phyloP scores from a whole-genome alignment of 2,797 vertebrate species.

The Hydrolagus colliei region DNA sequence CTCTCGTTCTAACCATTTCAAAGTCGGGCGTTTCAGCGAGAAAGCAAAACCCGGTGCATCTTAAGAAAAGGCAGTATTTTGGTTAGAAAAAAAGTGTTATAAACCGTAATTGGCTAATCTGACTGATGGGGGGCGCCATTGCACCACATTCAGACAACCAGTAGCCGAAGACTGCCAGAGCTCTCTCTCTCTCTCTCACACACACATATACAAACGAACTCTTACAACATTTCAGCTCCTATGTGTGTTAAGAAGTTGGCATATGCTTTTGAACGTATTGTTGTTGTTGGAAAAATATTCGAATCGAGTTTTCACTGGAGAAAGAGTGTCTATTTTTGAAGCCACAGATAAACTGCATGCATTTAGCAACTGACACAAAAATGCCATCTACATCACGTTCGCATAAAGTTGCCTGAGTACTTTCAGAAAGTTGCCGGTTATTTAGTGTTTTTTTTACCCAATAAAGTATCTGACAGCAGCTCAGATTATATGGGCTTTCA shows the following conservation, averaged over 20 bases:
- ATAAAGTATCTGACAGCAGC: neutral
- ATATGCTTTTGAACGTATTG: neutral
- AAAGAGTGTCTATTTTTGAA: neutral
- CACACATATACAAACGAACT: constrained; percentile 1
- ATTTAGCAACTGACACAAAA: constrained; percentile 20
- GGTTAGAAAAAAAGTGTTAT: neutral
- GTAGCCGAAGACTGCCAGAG: neutral
- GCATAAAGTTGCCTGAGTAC: neutral
- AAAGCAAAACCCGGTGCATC: neutral
- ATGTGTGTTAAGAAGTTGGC: constrained; percentile 2
- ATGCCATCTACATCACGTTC: neutral
- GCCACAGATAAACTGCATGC: neutral
- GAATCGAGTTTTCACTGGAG: constrained; percentile 9
- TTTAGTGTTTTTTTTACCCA: constrained; percentile 19
- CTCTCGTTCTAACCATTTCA: neutral
- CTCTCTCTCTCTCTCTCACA: too few species aligned
- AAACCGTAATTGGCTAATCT: neutral
- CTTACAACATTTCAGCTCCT: constrained; percentile 16
- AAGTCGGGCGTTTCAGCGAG: neutral
- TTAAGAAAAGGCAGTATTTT: too few species aligned
- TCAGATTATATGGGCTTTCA: neutral
- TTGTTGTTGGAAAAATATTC: constrained; percentile 2
- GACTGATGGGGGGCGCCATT: constrained; percentile 9
- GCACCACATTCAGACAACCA: neutral
- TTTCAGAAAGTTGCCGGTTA: constrained; percentile 13